Conservation (phyloP, 2,113 vertebrate species). For the Pampusana beccarii region DNA sequence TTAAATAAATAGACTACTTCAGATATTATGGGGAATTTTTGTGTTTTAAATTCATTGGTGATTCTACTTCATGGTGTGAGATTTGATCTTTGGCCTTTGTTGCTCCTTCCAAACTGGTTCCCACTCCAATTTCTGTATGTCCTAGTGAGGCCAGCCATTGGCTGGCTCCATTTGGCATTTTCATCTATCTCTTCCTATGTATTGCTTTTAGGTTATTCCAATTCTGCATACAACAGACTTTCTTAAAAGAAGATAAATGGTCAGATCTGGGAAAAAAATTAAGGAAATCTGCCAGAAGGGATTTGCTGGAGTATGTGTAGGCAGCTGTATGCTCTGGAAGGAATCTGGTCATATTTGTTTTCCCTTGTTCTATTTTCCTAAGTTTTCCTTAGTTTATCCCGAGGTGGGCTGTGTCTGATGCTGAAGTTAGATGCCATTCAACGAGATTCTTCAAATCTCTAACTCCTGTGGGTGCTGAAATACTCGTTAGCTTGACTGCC, state of each 20-base stretch:
- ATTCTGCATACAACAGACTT: background rate
- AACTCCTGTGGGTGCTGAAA: background rate
- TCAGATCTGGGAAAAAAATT: background rate
- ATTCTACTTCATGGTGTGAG: background rate
- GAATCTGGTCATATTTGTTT: background rate
- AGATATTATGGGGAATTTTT: background rate
- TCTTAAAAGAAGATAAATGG: background rate
- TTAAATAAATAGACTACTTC: background rate
- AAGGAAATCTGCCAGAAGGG: background rate
- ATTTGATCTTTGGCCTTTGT: background rate
- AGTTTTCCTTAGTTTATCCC: background rate
- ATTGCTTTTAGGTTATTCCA: background rate
- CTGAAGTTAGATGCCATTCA: background rate
- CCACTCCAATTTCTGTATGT: background rate
- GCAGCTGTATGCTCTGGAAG: conserved; percentile 8
- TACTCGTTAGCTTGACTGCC: background rate
- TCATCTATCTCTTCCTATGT: background rate
- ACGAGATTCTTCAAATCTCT: background rate
- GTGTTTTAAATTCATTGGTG: background rate
- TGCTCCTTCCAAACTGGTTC: background rate
- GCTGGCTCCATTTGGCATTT: background rate
- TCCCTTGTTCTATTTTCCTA: background rate
- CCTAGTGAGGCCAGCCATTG: background rate
- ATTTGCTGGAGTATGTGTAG: background rate
- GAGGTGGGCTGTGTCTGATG: background rate